A percentile compares a stretch with the other conserved stretches of the same genome.
Evolutionary conservation across 2,888 invertebrate species (phyloP).

Genomic region (Gasteruption jaculator): DNA sequence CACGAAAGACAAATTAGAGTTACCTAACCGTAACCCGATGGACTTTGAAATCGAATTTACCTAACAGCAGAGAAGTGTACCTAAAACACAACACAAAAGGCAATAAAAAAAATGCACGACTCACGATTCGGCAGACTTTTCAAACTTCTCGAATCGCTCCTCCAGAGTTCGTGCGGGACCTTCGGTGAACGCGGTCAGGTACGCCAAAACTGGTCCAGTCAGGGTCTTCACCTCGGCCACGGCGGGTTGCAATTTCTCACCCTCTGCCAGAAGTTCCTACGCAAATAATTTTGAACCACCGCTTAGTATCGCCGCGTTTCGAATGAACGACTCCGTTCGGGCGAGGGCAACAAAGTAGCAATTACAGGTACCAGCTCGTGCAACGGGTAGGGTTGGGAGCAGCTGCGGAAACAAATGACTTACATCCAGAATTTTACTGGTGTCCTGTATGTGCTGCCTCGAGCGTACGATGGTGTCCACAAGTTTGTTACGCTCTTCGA

Average conservation of each 20-base stretch:
- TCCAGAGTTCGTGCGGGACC: conserved; percentile 67
- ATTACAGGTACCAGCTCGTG: neutral
- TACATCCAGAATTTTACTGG: conserved; percentile 69
- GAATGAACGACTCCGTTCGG: neutral
- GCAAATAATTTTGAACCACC: conserved; percentile 10
- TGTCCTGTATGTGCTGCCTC: conserved; percentile 69
- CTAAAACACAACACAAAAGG: too few relatives aligned
- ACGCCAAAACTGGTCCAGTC: conserved; percentile 67
- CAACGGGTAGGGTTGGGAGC: neutral
- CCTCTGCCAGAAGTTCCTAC: conserved; percentile 72
- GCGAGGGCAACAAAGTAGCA: conserved; percentile 3
- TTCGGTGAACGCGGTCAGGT: conserved; percentile 66
- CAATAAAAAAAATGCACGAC: conserved; percentile 30
- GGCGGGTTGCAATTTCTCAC: conserved; percentile 63
- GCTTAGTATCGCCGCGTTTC: neutral
- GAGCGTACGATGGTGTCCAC: conserved; percentile 73
- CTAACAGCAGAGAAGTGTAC: too few relatives aligned
- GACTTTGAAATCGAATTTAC: too few relatives aligned
- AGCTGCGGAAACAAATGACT: conserved; percentile 32
- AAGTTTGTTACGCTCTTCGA: conserved; percentile 72
- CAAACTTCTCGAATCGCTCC: conserved; percentile 66
- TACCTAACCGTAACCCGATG: too few relatives aligned
- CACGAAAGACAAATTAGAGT: too few relatives aligned
- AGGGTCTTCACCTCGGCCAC: conserved; percentile 65
- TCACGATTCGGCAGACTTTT: conserved; percentile 66